Percentiles rank a stretch among this genome's conserved stretches.
Conservation (phyloP, 2,797 vertebrate genomes). For the Cryptoblepharus egeriae region DNA sequence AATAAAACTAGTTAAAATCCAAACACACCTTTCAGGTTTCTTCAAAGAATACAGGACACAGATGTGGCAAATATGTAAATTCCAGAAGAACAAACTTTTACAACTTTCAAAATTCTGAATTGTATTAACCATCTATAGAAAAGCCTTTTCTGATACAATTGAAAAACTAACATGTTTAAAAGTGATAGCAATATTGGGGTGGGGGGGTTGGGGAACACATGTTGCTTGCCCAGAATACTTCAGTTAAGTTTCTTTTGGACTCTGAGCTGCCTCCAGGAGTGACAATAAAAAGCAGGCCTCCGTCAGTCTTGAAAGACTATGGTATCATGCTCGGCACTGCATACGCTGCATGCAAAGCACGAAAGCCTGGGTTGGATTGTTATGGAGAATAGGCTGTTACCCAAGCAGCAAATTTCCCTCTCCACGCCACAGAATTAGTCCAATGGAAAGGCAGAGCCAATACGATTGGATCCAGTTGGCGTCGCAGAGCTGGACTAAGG, state of each 20-base stretch:
- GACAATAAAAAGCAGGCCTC: too few relatives aligned
- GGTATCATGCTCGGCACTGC: too few relatives aligned
- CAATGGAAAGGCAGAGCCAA: too few relatives aligned
- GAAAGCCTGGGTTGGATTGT: too few relatives aligned
- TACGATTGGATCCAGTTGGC: too few relatives aligned
- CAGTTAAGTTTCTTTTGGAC: not conserved
- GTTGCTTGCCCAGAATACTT: constrained; percentile 3
- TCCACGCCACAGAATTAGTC: too few relatives aligned
- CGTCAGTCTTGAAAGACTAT: too few relatives aligned
- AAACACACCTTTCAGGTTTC: not conserved
- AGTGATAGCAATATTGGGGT: not conserved
- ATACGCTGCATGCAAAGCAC: too few relatives aligned
- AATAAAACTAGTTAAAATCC: not conserved
- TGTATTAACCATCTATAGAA: not conserved
- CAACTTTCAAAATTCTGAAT: not conserved
- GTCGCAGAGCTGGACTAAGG: too few relatives aligned
- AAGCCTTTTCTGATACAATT: not conserved
- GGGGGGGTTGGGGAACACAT: not conserved
- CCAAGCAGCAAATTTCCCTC: too few relatives aligned
- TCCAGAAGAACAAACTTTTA: not conserved
- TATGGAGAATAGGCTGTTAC: too few relatives aligned
- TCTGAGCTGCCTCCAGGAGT: constrained; percentile 29
- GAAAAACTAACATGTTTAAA: not conserved
- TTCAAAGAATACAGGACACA: not conserved
- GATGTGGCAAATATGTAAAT: not conserved